These are phyloP conservation scores for Hippopotamyrus pictus DNA, from an alignment of 2,797 vertebrate genomes.

Conservation along the genomic window DNA sequence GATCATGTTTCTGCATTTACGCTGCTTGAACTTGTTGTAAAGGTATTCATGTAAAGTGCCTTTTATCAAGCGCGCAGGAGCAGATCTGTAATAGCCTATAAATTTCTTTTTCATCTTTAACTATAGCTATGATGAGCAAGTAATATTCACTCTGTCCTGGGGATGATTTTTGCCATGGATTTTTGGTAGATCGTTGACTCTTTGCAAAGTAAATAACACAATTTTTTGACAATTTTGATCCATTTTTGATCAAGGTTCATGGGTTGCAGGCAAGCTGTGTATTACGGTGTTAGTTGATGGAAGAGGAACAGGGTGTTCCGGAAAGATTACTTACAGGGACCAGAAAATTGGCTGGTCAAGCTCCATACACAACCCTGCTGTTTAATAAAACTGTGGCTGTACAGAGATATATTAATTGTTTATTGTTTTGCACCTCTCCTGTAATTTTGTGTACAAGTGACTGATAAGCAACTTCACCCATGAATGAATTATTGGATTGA, in stretches of 20 bases:
- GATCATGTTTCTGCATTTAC: background rate
- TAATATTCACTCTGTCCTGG: background rate
- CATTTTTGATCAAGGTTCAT: background rate
- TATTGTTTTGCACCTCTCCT: background rate
- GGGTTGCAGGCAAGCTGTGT: background rate
- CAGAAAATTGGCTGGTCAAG: background rate
- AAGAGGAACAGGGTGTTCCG: background rate
- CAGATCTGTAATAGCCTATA: background rate
- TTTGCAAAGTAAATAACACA: background rate
- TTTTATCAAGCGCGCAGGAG: background rate
- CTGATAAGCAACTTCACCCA: background rate
- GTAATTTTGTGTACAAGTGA: background rate
- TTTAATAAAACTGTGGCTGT: background rate
- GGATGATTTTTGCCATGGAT: background rate
- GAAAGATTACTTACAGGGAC: background rate
- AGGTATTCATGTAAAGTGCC: background rate
- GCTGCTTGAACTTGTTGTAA: background rate
- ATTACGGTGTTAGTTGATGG: background rate
- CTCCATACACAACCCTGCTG: background rate
- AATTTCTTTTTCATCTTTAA: background rate
- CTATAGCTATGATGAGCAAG: background rate
- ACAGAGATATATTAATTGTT: background rate
- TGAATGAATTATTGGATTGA: conserved; percentile 5
- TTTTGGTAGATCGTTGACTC: background rate
- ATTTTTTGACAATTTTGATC: background rate